Base-by-base conservation (phyloP, 1,140 invertebrate genomes). In the Helicoverpa armigera region DNA sequence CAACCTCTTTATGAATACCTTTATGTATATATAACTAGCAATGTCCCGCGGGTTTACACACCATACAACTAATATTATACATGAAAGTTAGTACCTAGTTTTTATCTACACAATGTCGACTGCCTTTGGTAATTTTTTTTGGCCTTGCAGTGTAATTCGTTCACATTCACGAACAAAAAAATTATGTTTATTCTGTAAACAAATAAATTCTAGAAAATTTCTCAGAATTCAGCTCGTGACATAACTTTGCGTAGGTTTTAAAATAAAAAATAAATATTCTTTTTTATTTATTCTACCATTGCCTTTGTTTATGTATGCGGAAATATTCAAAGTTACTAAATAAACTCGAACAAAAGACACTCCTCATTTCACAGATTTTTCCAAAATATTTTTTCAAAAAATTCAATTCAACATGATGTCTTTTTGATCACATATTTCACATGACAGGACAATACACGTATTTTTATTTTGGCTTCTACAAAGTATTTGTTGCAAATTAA, bases 271-370 rank as follows among this genome's bases (percentile, higher is more conserved):
- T 0, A 18, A 23, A 0, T 60, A 23, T 60, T 29, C 9, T 23
- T 58, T 58, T 58, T 58, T 60, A 12, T 60, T n/a, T 18, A 23
- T 13, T 23, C n/a, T 29, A 12, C 29, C 58, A 13, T 60, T 23
- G 56, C 18, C 56, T 58, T 58, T 58, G 53, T 58, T 58, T 58
- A 11, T 29, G 18, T 29, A 60, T 23, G 29, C 58, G 29, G 58
- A 60, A 60, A 60, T 60, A 60, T 60, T 60, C n/a, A 60, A 29
- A 29, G 58, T n/a, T 29, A 60, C 58, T n/a, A 60, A 29, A 3
- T 12, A 1, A 60, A 60, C 18, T 60, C 58, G 58, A 29, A 12
- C 12, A 13, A 60, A 29, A 60, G 3, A 29, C 23, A 60, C 18
- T 14, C n/a, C 13, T n/a, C 1, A 54, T n/a, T n/a, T 54, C 35